Conservation (phyloP, 1,140 invertebrate genomes). For the Delia radicum region DNA sequence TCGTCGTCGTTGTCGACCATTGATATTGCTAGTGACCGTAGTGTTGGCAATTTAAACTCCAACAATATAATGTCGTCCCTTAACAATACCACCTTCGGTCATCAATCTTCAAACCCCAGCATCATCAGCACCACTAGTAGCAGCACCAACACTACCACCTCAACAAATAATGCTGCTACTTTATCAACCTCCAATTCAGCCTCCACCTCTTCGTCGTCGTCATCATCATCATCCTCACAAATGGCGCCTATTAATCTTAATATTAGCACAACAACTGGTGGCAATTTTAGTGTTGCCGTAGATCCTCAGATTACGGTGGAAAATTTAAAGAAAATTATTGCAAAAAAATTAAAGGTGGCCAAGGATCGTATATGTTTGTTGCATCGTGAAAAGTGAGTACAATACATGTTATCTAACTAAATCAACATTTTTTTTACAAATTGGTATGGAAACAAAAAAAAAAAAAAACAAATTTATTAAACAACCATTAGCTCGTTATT, state of each 20-base stretch:
- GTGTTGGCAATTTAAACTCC: not conserved
- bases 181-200: not conserved
- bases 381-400: slow-evolving; percentile 83
- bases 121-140: not conserved
- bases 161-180: not conserved
- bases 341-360: slow-evolving; percentile 87
- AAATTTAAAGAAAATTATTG: slow-evolving; percentile 85
- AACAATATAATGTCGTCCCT: slow-evolving; percentile 2
- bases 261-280: slow-evolving; percentile 87
- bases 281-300: slow-evolving; percentile 81
- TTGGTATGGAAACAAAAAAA: not conserved
- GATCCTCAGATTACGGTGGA: slow-evolving; percentile 79
- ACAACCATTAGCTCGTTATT: not conserved
- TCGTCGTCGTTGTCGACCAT: not conserved
- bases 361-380: slow-evolving; percentile 90
- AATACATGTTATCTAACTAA: not conserved
- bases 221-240: slow-evolving; percentile 24
- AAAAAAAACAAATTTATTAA: not conserved
- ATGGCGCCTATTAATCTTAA: slow-evolving; percentile 67
- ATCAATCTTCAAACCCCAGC: slow-evolving; percentile 2
- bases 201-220: not conserved
- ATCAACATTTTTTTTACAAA: not conserved
- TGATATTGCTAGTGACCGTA: not conserved
- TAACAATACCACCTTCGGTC: slow-evolving; percentile 5
- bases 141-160: not conserved